Base-by-base conservation (phyloP, 2,797 vertebrate species). In the Neopelma chrysocephalum region DNA sequence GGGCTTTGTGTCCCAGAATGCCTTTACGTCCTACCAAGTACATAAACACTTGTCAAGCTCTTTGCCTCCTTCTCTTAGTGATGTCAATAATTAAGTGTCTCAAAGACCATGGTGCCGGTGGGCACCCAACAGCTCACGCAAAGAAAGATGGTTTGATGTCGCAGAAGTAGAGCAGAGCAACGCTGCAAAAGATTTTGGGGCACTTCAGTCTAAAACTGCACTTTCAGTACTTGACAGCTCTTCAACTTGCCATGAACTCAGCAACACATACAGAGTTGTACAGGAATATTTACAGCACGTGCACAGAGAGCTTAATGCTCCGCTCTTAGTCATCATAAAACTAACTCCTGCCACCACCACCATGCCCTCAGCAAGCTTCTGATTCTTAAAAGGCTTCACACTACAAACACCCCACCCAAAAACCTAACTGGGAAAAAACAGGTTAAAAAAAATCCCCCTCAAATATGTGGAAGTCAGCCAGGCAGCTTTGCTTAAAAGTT, bases 241-340 rank as follows among this genome's bases (percentile, higher is more conserved):
- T 65, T 66, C 57, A 51, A 7, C 22, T 11, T n/a, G n/a, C 77
- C 65, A 12, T 1, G 1, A 88, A 17, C 8, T 38, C 22, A 5
- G 62, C 0, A 0, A 65, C 0, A 0, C 10, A 26, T 8, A 12
- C 15, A 14, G 50, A 87, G 60, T 11, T 7, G 0, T 15, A 34
- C 13, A 32, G 47, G 48, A 90, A 27, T 61, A 66, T 42, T 61
- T 66, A 83, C 4, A 56, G 84, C 54, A 54, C 0, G 0, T 6
- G 11, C 48, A 40, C 27, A 26, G 68, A 65, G 3, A 57, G 42
- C 50, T 89, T 45, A 53, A 54, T 10, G 5, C 66, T 45, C 54
- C 4, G 3, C 34, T 76, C 16, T 3, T 10, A 15, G 11, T 36
- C 11, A 15, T n/a, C 25, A n/a, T 45, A 73, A 91, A 82, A 36